Base-by-base conservation (phyloP, 2,888 invertebrate species). In the Drosophila fungiperda region DNA sequence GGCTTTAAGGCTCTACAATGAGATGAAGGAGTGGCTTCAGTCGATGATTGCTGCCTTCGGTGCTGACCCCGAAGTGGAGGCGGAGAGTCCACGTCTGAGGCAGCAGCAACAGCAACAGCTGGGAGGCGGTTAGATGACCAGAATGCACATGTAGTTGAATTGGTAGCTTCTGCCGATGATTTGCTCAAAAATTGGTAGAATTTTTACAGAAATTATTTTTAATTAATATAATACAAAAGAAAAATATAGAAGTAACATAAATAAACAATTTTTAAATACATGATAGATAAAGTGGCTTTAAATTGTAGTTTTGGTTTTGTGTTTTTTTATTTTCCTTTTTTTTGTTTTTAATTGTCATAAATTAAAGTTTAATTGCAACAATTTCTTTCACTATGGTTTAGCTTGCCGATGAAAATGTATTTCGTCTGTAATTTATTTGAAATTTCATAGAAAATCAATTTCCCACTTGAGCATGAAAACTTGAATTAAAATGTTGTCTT, bases 11-110 rank as follows among this genome's bases (percentile, higher is more conserved):
- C 72, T 93, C 35, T 93, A 92, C 77, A 92, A 92, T 82, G 93
- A 92, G 80, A 82, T 93, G 55, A 91, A 92, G 66, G 87, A 90
- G 57, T 78, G 93, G 63, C 88, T 91, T 26, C 92, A 92, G 68
- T 83, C 86, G 6, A 71, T 87, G 20, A 80, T 89, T 29, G 76
- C 82, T 26, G 82, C 85, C 7, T 68, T 82, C 20, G 80, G 80
- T 4, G 60, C 75, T 5, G 80, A 84, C 23, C n/a, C 29, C 9
- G 74, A 76, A 9, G 64, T 71, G n/a, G 80, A 80, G 8, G 49
- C 26, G 0, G 80, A 78, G 33, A 66, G 62, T 26, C 67, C 72
- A 20, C 50, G 71, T 15, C 53, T 68, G 0, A 36, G 59, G 11
- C 73, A 74, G 32, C 77, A 55, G 11, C 42, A 42, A 7, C 45